phyloP scores from a whole-genome alignment of 2,113 vertebrate genomes.

The Python bivittatus region DNA sequence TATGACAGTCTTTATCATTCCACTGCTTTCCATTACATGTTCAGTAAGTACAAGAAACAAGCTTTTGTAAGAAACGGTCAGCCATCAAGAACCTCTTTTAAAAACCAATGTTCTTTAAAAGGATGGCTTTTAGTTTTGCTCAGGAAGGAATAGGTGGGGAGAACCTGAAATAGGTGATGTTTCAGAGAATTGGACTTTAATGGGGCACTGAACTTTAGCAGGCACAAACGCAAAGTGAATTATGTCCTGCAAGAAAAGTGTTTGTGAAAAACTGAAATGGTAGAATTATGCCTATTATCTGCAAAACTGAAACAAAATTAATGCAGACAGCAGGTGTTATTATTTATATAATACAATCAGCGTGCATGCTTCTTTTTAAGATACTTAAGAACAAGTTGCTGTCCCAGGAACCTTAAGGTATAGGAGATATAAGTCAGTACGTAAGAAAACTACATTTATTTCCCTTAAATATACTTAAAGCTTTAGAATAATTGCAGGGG shows the following conservation, averaged over 20 bases:
- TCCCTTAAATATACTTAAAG: too few relatives aligned
- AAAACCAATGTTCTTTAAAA: not conserved
- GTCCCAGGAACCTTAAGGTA: too few relatives aligned
- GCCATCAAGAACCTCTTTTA: not conserved
- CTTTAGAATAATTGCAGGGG: too few relatives aligned
- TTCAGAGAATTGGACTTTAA: not conserved
- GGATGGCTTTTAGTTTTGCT: not conserved
- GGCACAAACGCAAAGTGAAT: not conserved
- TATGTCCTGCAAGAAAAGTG: not conserved
- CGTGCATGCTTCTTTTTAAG: not conserved
- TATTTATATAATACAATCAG: not conserved
- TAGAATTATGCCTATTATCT: not conserved
- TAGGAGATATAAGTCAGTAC: too few relatives aligned
- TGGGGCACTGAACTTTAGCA: not conserved
- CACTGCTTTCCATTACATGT: not conserved
- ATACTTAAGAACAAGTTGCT: not conserved
- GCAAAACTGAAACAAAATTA: not conserved
- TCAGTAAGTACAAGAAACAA: not conserved
- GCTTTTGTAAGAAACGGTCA: slow-evolving; percentile 3
- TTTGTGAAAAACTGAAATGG: not conserved
- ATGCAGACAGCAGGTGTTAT: not conserved
- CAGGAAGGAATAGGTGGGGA: not conserved
- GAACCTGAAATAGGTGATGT: not conserved
- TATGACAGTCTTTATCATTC: not conserved
- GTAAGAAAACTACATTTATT: too few relatives aligned